phyloP scores from a whole-genome alignment of 2,797 vertebrate genomes.

The Caiman crocodilus region DNA sequence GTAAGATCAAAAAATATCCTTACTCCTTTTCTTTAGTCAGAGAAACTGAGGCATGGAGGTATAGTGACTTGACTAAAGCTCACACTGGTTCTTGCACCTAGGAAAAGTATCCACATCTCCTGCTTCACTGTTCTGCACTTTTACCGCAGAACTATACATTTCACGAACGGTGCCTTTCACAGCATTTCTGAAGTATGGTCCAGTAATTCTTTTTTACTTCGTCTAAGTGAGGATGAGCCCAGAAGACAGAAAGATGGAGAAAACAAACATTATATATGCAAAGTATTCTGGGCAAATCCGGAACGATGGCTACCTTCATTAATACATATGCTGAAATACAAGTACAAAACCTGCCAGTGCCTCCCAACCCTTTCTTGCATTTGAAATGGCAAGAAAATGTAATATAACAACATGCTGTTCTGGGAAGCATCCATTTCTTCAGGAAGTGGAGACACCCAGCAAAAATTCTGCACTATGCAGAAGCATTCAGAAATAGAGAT shows the following conservation, averaged over 20 bases:
- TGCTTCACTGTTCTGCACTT: not conserved
- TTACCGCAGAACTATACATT: rapidly evolving
- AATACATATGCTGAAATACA: not conserved
- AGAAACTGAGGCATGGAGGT: not conserved
- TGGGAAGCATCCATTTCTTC: not conserved
- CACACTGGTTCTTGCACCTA: not conserved
- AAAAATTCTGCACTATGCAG: not conserved
- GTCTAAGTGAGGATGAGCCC: not conserved
- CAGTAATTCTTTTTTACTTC: not conserved
- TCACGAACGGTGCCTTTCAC: rapidly evolving
- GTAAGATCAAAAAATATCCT: not conserved
- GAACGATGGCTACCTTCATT: not conserved
- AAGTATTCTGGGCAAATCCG: not conserved
- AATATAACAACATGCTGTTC: not conserved
- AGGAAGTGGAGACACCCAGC: no score
- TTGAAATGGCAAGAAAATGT: not conserved
- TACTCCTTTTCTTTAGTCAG: rapidly evolving
- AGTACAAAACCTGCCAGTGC: not conserved
- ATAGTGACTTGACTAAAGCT: not conserved
- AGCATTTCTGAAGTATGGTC: not conserved
- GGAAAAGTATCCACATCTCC: not conserved
- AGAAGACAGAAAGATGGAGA: not conserved
- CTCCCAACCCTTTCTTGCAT: not conserved
- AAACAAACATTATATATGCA: rapidly evolving
- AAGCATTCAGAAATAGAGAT: not conserved